phyloP scores from a whole-genome alignment of 2,888 invertebrate species.

The Ormyrus nitidulus region DNA sequence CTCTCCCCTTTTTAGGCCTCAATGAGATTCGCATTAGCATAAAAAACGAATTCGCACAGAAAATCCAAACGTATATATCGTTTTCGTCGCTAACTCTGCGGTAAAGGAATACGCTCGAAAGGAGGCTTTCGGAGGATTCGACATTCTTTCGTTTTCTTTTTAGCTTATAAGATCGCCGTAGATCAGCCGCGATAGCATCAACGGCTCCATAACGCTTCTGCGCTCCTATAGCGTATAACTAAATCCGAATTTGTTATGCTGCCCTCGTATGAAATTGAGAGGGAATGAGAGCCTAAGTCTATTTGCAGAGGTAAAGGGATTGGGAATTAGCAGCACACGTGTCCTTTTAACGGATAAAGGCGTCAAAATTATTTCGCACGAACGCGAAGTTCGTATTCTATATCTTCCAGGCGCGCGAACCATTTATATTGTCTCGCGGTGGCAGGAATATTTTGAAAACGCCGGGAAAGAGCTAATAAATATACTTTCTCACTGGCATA shows the following conservation, averaged over 20 bases:
- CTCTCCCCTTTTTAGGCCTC: neutral
- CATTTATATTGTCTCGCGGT: conserved; percentile 17
- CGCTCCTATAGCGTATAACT: neutral
- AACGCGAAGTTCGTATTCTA: neutral
- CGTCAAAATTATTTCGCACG: conserved; percentile 45
- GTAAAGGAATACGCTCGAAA: neutral
- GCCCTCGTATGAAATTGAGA: conserved; percentile 19
- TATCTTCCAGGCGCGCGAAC: conserved; percentile 2
- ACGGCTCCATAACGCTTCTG: conserved; percentile 2
- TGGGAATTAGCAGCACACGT: conserved; percentile 11
- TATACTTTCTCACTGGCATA: conserved; percentile 1
- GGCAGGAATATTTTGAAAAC: conserved; percentile 2
- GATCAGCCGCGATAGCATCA: conserved; percentile 29
- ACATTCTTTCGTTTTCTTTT: neutral
- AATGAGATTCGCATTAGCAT: conserved; percentile 4
- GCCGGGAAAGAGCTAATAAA: conserved; percentile 8
- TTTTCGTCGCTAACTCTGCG: neutral
- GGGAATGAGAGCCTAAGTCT: conserved; percentile 1
- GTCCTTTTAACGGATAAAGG: conserved; percentile 25
- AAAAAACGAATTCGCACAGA: neutral
- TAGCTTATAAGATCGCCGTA: conserved; percentile 9
- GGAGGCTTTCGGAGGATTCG: neutral
- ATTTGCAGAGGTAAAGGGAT: conserved; percentile 16
- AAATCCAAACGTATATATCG: conserved; percentile 1
- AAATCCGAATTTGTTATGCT: conserved; percentile 36